Evolutionary conservation across 2,113 vertebrate genomes (phyloP).

Genomic region (Cyprinodon variegatus): DNA sequence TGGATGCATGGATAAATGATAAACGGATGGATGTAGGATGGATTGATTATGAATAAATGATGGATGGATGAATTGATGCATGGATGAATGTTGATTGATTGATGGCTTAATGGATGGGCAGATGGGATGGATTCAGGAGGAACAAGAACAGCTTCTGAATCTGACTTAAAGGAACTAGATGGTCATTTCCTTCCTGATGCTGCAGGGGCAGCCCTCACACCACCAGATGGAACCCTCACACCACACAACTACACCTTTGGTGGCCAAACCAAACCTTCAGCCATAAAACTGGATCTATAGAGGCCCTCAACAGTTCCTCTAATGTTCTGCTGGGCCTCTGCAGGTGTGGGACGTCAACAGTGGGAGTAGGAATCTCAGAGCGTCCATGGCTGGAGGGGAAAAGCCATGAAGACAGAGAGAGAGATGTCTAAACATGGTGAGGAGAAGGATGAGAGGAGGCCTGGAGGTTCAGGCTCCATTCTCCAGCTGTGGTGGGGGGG

Average conservation of each 20-base stretch:
- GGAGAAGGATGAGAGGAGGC: constrained; percentile 38
- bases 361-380: constrained; percentile 23
- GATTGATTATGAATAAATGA: no score
- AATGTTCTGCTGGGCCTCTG: constrained; percentile 33
- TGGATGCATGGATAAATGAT: no score
- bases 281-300: not conserved
- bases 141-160: no score
- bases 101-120: no score
- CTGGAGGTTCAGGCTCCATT: constrained; percentile 35
- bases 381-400: constrained; percentile 39
- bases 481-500: constrained; percentile 32
- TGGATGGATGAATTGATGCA: no score
- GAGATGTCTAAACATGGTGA: constrained; percentile 47
- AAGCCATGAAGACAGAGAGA: constrained; percentile 7
- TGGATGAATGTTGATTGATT: no score
- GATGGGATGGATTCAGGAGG: no score
- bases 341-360: constrained; percentile 48
- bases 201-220: not conserved
- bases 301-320: constrained; percentile 27
- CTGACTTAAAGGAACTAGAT: no score
- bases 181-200: not conserved
- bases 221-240: constrained; percentile 69
- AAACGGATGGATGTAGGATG: no score
- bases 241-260: not conserved
- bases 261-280: no score